Evolutionary conservation across 1,140 invertebrate species (phyloP), one percentile per base, ranked within the genome.

Genomic region (Tetramorium parvispinum): DNA sequence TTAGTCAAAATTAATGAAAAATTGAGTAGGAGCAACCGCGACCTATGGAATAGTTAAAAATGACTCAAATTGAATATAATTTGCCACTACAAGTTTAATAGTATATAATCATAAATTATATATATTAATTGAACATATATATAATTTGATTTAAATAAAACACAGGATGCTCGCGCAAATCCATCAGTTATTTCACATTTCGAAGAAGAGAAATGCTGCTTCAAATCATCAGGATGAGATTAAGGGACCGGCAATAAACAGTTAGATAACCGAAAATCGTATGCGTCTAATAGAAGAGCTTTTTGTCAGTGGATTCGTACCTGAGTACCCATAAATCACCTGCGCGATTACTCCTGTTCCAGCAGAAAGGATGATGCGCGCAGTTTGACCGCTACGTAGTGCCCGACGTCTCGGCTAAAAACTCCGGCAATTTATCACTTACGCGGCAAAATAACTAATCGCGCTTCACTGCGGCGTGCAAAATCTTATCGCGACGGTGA

Each of bases 371-470:
- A 55, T 10, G 78, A 81, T 70, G 65, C 65, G 77, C 49, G 24
- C 51, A 51, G 51, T 70, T 70, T 70, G 65, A 43, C 61, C 63
- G 37, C 24, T 24, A 81, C 46, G 63, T 40, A 68, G 32, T 55
- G 3, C 51, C 51, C 63, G 49, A 21, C 63, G 63, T 65, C 10
- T 18, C 63, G 37, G 18, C 78, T 70, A 81, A 81, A 81, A 81
- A 81, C 63, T 6, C 37, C 16, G 49, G 46, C 51, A 70, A 81
- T 81, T 81, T 70, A 70, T 81, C 65, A 81, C 76, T 65, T 65
- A 78, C 46, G 51, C 16, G 63, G 37, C 65, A 55, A 81, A 70
- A 81, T 81, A 81, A 81, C 65, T 81, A 70, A 81, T 81, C 63
- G 78, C 37, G 55, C 78, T n/a, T 81, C 78, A 13, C n/a, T 32